Percentiles rank a stretch among this genome's conserved stretches.
Conservation (phyloP, 2,888 invertebrate genomes). For the Sympetrum striolatum region DNA sequence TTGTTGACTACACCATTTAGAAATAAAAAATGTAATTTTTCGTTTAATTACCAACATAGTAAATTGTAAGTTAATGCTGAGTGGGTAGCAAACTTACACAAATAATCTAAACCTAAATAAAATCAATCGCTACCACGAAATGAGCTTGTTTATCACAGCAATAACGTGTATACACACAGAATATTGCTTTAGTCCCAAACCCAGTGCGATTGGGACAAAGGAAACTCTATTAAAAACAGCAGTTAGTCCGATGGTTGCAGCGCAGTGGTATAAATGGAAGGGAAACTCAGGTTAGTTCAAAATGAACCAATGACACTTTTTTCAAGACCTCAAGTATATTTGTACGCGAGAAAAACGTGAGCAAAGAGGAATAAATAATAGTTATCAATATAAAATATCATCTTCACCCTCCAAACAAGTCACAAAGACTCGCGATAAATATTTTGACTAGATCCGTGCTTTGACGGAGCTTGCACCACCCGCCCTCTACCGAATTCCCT, state of each 20-base stretch:
- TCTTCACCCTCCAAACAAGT: slow-evolving; percentile 40
- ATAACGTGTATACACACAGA: too few species aligned
- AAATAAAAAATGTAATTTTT: too few species aligned
- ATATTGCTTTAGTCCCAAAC: too few species aligned
- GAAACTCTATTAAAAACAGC: not conserved
- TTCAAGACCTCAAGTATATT: slow-evolving; percentile 43
- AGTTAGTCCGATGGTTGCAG: not conserved
- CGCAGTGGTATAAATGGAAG: not conserved
- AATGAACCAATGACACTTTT: slow-evolving; percentile 34
- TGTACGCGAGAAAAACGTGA: slow-evolving; percentile 43
- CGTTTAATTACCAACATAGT: too few species aligned
- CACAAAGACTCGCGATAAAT: slow-evolving; percentile 22
- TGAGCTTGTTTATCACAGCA: too few species aligned
- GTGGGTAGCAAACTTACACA: too few species aligned
- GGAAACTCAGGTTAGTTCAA: slow-evolving; percentile 24
- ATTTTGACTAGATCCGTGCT: slow-evolving; percentile 28
- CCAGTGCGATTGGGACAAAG: not conserved
- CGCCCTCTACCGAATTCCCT: slow-evolving; percentile 19
- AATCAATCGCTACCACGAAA: not conserved
- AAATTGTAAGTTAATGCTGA: too few species aligned
- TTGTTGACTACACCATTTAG: too few species aligned
- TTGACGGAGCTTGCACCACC: slow-evolving; percentile 26
- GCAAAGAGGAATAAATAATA: slow-evolving; percentile 44
- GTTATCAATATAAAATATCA: slow-evolving; percentile 42
- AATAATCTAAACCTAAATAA: too few species aligned